Conservation (phyloP, 2,888 invertebrate species). For the Sthenelais limicola region DNA sequence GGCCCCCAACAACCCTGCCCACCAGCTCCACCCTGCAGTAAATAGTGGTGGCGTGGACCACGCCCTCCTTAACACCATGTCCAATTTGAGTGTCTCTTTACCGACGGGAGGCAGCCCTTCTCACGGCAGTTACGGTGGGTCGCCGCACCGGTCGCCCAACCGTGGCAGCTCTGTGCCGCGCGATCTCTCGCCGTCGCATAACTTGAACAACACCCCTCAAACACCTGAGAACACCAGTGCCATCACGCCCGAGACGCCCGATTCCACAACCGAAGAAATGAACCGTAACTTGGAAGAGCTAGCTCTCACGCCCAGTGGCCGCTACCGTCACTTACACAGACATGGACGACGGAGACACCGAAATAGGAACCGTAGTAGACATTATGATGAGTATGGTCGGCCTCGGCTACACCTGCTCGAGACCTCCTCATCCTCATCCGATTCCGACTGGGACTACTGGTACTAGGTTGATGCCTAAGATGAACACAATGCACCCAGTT, state of each 20-base stretch:
- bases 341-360: constrained; percentile 21
- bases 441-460: constrained; percentile 41
- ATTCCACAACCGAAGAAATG: constrained; percentile 24
- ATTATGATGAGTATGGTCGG: neutral
- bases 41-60: constrained; percentile 11
- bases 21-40: constrained; percentile 19
- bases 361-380: constrained; percentile 18
- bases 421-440: constrained; percentile 38
- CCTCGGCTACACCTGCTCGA: constrained; percentile 32
- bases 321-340: constrained; percentile 12
- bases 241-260: neutral
- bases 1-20: too few species aligned
- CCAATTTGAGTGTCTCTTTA: constrained; percentile 21
- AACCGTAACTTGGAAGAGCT: constrained; percentile 27
- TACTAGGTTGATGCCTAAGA: constrained; percentile 16
- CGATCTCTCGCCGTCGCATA: constrained; percentile 13
- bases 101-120: constrained; percentile 22
- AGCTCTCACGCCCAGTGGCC: constrained; percentile 26
- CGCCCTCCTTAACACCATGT: constrained; percentile 23
- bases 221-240: constrained; percentile 6
- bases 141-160: constrained; percentile 29
- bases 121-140: constrained; percentile 24
- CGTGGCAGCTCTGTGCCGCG: neutral
- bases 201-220: constrained; percentile 10
- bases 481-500: too few species aligned